Evolutionary conservation across 2,113 vertebrate genomes (phyloP).

Genomic region (Petaurus breviceps): DNA sequence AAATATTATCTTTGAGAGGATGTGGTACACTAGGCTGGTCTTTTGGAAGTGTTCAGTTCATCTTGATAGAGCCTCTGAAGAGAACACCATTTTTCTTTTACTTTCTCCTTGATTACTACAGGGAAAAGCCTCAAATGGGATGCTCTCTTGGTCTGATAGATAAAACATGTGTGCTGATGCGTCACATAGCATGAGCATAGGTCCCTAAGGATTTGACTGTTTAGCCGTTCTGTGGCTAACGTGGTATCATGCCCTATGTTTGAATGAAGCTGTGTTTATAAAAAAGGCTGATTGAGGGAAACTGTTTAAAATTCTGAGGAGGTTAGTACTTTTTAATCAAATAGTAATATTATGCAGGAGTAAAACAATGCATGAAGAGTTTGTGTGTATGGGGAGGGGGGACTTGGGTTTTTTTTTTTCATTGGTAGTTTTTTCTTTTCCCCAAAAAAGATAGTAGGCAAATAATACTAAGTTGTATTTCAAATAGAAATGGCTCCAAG

Average conservation of each 20-base stretch:
- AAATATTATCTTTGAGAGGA: conserved; percentile 39
- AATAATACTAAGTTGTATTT: conserved; percentile 38
- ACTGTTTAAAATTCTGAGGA: conserved; percentile 27
- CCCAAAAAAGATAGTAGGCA: conserved; percentile 30
- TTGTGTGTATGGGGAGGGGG: neutral
- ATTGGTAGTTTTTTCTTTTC: neutral
- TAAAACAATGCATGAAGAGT: conserved; percentile 21
- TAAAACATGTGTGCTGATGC: conserved; percentile 68
- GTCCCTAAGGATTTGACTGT: conserved; percentile 63
- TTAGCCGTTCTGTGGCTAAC: conserved; percentile 54
- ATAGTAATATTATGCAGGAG: conserved; percentile 38
- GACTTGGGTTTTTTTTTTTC: too few species aligned
- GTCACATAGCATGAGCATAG: conserved; percentile 43
- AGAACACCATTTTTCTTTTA: conserved; percentile 61
- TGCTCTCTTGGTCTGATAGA: conserved; percentile 66
- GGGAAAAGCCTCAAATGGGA: conserved; percentile 71
- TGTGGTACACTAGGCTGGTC: neutral
- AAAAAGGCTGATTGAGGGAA: conserved; percentile 66
- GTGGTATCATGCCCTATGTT: conserved; percentile 26
- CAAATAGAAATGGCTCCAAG: conserved; percentile 60
- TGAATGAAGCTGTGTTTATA: conserved; percentile 37
- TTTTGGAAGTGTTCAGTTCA: conserved; percentile 37
- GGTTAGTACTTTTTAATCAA: conserved; percentile 70
- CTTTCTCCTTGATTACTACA: conserved; percentile 70
- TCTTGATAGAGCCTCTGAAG: conserved; percentile 63